Percentiles rank a stretch among this genome's conserved stretches.
phyloP scores from a whole-genome alignment of 2,888 invertebrate species.

The Syritta pipiens region DNA sequence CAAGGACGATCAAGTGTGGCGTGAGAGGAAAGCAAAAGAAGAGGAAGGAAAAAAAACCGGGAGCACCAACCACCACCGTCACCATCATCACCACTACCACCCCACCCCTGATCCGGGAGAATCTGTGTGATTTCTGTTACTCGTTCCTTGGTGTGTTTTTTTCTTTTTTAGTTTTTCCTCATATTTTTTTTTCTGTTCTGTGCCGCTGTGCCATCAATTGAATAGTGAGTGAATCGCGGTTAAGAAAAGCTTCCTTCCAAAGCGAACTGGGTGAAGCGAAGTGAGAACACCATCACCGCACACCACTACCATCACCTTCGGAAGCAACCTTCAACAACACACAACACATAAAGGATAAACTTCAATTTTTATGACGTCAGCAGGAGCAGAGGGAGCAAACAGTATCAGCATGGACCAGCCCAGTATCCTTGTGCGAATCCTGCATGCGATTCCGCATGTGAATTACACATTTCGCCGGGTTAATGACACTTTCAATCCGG shows the following conservation, averaged over 20 bases:
- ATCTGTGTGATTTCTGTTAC: no score
- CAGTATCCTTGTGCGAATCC: slow-evolving; percentile 90
- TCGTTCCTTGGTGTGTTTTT: background rate
- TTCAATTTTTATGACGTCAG: slow-evolving; percentile 66
- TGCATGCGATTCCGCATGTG: slow-evolving; percentile 94
- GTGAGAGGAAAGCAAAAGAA: slow-evolving; percentile 13
- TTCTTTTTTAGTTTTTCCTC: background rate
- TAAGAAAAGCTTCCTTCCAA: slow-evolving; percentile 30
- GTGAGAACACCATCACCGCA: slow-evolving; percentile 31
- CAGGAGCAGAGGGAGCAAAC: slow-evolving; percentile 43
- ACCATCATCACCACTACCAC: no score
- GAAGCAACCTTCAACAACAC: slow-evolving; percentile 56
- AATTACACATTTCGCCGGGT: slow-evolving; percentile 93
- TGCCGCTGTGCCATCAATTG: slow-evolving; percentile 9
- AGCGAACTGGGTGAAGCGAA: slow-evolving; percentile 39
- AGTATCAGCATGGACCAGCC: slow-evolving; percentile 84
- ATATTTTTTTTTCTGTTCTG: background rate
- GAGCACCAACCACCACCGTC: slow-evolving; percentile 19
- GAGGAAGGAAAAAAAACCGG: slow-evolving; percentile 30
- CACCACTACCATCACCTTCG: slow-evolving; percentile 18
- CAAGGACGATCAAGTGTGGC: slow-evolving; percentile 53
- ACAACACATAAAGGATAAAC: slow-evolving; percentile 60
- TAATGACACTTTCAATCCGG: slow-evolving; percentile 94
- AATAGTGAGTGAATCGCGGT: slow-evolving; percentile 20
- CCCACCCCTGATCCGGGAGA: slow-evolving; percentile 13